Evolutionary conservation across 2,888 invertebrate genomes (phyloP).

Genomic region (Operophtera brumata): DNA sequence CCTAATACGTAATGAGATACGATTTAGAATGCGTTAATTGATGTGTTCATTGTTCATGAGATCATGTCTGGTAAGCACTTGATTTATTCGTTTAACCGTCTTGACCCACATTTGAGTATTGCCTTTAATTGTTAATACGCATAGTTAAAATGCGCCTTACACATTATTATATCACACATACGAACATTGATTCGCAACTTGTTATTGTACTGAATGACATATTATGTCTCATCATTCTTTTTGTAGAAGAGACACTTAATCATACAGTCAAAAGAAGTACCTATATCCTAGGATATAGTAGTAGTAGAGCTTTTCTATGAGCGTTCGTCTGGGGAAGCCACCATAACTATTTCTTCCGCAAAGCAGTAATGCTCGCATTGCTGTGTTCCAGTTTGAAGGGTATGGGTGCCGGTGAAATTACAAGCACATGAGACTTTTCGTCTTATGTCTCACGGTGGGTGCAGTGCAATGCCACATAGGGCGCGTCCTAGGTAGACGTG

Average conservation of each 20-base stretch:
- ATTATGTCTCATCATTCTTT: neutral
- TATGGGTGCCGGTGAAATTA: no score
- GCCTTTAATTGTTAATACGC: slow-evolving; percentile 80
- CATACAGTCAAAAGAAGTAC: no score
- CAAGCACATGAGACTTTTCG: no score
- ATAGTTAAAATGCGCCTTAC: slow-evolving; percentile 79
- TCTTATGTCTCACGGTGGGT: no score
- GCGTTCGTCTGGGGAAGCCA: no score
- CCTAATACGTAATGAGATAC: slow-evolving; percentile 43
- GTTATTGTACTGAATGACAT: neutral
- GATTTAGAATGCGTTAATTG: slow-evolving; percentile 33
- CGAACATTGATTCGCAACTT: slow-evolving; percentile 4
- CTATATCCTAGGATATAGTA: no score
- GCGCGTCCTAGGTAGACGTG: no score
- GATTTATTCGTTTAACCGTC: slow-evolving; percentile 78
- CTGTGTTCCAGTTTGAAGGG: no score
- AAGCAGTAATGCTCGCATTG: no score
- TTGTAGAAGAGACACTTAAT: neutral
- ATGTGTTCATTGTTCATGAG: slow-evolving; percentile 56
- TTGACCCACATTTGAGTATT: slow-evolving; percentile 76
- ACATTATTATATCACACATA: slow-evolving; percentile 35
- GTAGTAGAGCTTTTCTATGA: no score
- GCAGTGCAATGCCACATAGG: no score
- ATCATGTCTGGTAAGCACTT: slow-evolving; percentile 66
- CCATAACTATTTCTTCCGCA: no score